Evolutionary conservation across 2,888 invertebrate species (phyloP).

Genomic region (Cremastobaeus sp.): DNA sequence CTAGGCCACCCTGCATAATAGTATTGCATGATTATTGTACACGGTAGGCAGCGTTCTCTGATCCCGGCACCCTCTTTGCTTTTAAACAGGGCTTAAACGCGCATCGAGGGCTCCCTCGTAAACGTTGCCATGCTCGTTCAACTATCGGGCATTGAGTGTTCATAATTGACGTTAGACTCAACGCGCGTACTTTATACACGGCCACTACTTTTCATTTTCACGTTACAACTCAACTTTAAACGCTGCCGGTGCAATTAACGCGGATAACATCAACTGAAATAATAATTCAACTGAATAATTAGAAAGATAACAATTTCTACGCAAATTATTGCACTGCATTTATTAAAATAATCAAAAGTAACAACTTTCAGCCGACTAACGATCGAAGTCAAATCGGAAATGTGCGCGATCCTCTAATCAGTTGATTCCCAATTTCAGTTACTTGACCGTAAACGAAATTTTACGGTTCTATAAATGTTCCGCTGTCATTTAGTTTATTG

Average conservation of each 20-base stretch:
- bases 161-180: constrained; percentile 56
- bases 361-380: no score
- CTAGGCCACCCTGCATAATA: constrained; percentile 65
- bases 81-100: constrained; percentile 58
- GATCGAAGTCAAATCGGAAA: no score
- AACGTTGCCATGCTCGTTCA: constrained; percentile 50
- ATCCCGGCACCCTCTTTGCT: constrained; percentile 56
- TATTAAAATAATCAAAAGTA: no score
- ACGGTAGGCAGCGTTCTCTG: constrained; percentile 60
- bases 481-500: no score
- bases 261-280: not conserved
- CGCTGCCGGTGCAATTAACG: constrained; percentile 12
- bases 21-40: constrained; percentile 65
- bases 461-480: no score
- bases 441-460: no score
- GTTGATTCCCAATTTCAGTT: no score
- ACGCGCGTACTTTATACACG: constrained; percentile 34
- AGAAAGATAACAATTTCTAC: no score
- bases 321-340: no score
- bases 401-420: no score
- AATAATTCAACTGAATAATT: not conserved
- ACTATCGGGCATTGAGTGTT: constrained; percentile 52
- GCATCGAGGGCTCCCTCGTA: constrained; percentile 50
- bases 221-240: constrained; percentile 28
- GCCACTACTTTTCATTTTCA: constrained; percentile 29